Evolutionary conservation across 2,113 vertebrate genomes (phyloP), one percentile per base, ranked within the genome.

Genomic region (Vulpes vulpes): DNA sequence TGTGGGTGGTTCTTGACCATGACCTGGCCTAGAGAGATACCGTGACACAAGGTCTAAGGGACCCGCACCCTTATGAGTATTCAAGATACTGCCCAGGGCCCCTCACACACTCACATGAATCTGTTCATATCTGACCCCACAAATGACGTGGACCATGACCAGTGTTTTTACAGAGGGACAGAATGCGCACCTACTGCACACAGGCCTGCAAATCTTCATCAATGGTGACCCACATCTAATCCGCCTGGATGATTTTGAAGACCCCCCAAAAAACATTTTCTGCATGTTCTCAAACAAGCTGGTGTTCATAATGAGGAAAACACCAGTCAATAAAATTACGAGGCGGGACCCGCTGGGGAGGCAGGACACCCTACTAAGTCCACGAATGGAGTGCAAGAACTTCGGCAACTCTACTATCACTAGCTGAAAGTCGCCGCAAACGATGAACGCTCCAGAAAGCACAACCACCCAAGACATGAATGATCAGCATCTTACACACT

Each of bases 1-100:
- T 4, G n/a, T 11, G n/a, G 32, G 69, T 35, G 32, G 30, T 32
- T 32, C 14, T 9, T 38, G 69, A 38, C n/a, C n/a, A 35, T 71
- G 8, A 3, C 69, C 11, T 11, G 32, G 20, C n/a, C 1, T 3
- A 71, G n/a, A 35, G 6, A 35, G 19, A 8, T 8, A 9, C 8
- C 11, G 30, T 32, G 6, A 32, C 65, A n/a, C 14, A 67, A n/a
- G 30, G 65, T 67, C 65, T 67, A 17, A 16, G 0, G 14, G 65
- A n/a, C n/a, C 12, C 7, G 32, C 65, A 67, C 65, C 65, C n/a
- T 67, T n/a, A 14, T n/a, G 65, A 67, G 30, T 67, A 11, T 16
- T 32, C 16, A 67, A 16, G 14, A 67, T 16, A 67, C 30, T 32
- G 64, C 12, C 27, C 65, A 67, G 30, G 30, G 32, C 30, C 32